A percentile compares a stretch with the other conserved stretches of the same genome.
phyloP scores from a whole-genome alignment of 2,113 vertebrate genomes.

The Prunella fulvescens region DNA sequence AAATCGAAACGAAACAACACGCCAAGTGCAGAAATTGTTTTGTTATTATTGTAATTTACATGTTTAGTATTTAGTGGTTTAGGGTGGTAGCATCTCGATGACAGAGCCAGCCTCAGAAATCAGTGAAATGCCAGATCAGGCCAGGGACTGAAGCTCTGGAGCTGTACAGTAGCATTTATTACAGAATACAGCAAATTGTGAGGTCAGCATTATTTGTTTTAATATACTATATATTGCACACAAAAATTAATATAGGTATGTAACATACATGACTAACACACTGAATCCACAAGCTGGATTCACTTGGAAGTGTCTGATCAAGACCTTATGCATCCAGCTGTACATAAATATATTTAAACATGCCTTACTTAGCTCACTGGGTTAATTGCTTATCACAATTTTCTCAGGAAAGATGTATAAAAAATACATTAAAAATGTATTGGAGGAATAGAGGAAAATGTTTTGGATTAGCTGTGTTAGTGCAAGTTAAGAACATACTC shows the following conservation, averaged over 20 bases:
- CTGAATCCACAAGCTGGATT: constrained; percentile 8
- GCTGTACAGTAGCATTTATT: neutral
- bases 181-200: neutral
- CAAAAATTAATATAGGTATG: neutral
- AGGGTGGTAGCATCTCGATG: neutral
- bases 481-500: constrained; percentile 38
- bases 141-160: neutral
- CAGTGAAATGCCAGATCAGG: neutral
- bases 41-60: neutral
- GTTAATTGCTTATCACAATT: constrained; percentile 60
- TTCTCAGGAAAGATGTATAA: neutral
- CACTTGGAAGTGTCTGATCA: neutral
- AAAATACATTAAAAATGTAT: neutral
- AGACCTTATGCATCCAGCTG: neutral
- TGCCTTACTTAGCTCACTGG: neutral
- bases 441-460: neutral
- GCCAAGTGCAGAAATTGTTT: neutral
- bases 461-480: constrained; percentile 69
- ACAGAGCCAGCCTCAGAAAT: neutral
- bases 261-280: neutral
- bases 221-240: neutral
- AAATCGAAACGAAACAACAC: neutral
- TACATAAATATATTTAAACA: neutral
- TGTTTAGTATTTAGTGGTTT: neutral
- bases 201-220: neutral